A percentile compares a stretch with the other conserved stretches of the same genome.
Conservation (phyloP, 1,140 invertebrate genomes). For the Drosophila serrata region DNA sequence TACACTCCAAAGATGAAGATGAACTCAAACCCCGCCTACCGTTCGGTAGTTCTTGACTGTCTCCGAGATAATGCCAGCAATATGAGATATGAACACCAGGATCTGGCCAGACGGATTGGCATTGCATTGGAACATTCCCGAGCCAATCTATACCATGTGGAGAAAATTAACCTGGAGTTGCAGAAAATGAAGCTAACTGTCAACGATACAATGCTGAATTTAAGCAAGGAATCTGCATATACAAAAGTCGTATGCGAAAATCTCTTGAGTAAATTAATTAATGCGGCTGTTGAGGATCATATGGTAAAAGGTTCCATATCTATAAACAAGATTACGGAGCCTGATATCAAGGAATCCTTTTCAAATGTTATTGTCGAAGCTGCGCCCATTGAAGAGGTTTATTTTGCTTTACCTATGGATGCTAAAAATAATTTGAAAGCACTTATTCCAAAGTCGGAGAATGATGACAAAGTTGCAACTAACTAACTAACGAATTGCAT, state of each 20-base stretch:
- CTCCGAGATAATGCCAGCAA: slow-evolving; percentile 56
- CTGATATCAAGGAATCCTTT: background rate
- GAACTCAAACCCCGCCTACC: background rate
- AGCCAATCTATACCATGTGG: slow-evolving; percentile 17
- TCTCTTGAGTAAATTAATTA: background rate
- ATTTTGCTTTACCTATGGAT: too few species aligned
- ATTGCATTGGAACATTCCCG: slow-evolving; percentile 25
- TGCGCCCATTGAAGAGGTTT: background rate
- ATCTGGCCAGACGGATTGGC: slow-evolving; percentile 32
- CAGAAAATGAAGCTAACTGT: slow-evolving; percentile 40
- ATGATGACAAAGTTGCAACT: background rate
- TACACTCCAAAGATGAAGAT: slow-evolving; percentile 30
- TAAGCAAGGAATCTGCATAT: background rate
- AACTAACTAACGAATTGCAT: background rate
- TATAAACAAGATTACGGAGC: background rate
- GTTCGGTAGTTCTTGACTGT: slow-evolving; percentile 43
- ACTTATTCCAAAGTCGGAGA: background rate
- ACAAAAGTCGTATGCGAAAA: background rate
- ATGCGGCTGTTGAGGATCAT: background rate
- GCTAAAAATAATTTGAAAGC: background rate
- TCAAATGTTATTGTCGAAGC: background rate
- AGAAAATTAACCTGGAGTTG: slow-evolving; percentile 29
- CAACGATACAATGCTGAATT: slow-evolving; percentile 3
- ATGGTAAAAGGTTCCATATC: background rate
- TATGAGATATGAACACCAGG: slow-evolving; percentile 39